Evolutionary conservation across 92 coral and sea anemone species (phyloP), one percentile per base, ranked within the genome.

Genomic region (Muricea muricata): DNA sequence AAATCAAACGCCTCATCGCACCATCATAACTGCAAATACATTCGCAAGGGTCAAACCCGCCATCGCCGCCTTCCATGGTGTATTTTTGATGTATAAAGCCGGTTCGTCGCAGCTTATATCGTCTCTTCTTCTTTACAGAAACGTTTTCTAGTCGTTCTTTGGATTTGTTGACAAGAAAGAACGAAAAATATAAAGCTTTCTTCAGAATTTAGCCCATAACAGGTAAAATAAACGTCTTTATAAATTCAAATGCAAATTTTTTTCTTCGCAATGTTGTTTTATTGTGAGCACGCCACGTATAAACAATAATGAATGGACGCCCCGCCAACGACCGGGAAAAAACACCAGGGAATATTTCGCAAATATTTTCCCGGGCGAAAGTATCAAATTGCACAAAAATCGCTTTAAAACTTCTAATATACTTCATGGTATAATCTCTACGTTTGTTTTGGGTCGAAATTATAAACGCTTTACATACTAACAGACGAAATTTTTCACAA

Each of bases 21-120:
- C 99, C 98, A 37, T 97, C 98, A 39, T 97, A 92, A 61, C 98
- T 90, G 81, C 97, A 97, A 67, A 97, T 93, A 85, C 99, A 97
- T 83, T 97, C 99, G 72, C 99, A 97, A 18, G 98, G 98, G 60
- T 97, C 99, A 84, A 97, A 96, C 65, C 90, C 97, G 29, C 97
- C 97, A 7, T 94, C 96, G 28, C 93, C 93, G 69, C 92, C 92
- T 37, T 90, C 98, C 96, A 93, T 91, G 21, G 89, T 90, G 5
- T 30, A 28, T 18, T 35, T 6, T 35, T 35, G 35, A 33, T 29
- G 18, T 29, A 33, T 28, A 18, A 20, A 42, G 13, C 11, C 48
- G 14, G 17, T 7, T 54, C 4, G 20, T 65, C 20, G 18, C 72
- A 14, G 7, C 14, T 0, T 68, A 68, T 37, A 37, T 41, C 71